phyloP scores from a whole-genome alignment of 1,140 invertebrate genomes.

The Drosophila mojavensis region DNA sequence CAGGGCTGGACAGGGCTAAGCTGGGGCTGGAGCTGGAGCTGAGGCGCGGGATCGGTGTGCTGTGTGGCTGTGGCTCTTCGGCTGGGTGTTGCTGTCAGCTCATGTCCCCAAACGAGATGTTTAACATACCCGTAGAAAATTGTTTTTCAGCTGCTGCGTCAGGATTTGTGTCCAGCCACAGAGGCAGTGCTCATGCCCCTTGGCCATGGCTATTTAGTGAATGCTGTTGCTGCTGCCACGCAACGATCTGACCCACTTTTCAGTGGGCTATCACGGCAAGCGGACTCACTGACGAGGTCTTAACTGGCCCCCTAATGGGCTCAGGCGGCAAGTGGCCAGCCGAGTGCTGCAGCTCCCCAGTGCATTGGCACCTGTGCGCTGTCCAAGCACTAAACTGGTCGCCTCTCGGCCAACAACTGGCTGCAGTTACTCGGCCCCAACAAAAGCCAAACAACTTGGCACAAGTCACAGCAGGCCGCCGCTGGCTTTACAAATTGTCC shows the following conservation, averaged over 20 bases:
- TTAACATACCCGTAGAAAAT: slow-evolving; percentile 80
- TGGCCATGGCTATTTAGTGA: slow-evolving; percentile 69
- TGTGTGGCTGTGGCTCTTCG: neutral
- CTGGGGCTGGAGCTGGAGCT: neutral
- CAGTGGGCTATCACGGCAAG: slow-evolving; percentile 36
- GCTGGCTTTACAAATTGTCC: slow-evolving; percentile 64
- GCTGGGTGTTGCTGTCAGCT: slow-evolving; percentile 75
- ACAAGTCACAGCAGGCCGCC: slow-evolving; percentile 72
- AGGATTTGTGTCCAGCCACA: slow-evolving; percentile 65
- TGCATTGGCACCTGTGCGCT: slow-evolving; percentile 46
- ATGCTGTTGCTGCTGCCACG: slow-evolving; percentile 49
- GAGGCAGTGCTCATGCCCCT: slow-evolving; percentile 22
- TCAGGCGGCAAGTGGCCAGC: slow-evolving; percentile 45
- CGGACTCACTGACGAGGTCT: slow-evolving; percentile 30
- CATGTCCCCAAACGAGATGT: slow-evolving; percentile 68
- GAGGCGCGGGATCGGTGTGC: too few species aligned
- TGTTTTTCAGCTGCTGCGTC: slow-evolving; percentile 75
- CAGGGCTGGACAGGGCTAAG: slow-evolving; percentile 6
- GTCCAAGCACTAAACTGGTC: slow-evolving; percentile 40
- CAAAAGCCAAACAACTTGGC: slow-evolving; percentile 77
- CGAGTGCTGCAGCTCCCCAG: slow-evolving; percentile 14
- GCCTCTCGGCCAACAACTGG: slow-evolving; percentile 59
- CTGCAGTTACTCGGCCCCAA: slow-evolving; percentile 35
- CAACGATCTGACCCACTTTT: slow-evolving; percentile 72
- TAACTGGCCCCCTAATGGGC: slow-evolving; percentile 71